These are phyloP conservation scores for Griposia aprilina DNA, from an alignment of 2,888 invertebrate genomes.

Conservation along the genomic window DNA sequence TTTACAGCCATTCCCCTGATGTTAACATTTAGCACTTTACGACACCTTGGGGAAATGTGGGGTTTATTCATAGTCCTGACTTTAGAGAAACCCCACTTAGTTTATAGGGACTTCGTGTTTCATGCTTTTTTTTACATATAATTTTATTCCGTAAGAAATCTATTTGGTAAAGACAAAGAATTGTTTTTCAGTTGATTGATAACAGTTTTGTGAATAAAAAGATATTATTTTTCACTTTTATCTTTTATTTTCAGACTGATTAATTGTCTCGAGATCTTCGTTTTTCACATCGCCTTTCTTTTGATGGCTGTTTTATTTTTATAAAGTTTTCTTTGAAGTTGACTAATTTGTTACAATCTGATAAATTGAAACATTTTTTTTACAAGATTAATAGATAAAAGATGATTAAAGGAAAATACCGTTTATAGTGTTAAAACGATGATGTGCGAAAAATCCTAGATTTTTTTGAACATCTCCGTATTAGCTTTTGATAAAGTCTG, in stretches of 20 bases:
- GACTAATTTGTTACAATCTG: neutral
- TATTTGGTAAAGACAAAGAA: slow-evolving; percentile 25
- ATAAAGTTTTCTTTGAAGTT: neutral
- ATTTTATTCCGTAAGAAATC: neutral
- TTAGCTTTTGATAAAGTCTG: neutral
- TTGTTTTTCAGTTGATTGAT: slow-evolving; percentile 53
- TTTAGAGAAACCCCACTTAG: slow-evolving; percentile 30
- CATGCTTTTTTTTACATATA: neutral
- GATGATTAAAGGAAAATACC: neutral
- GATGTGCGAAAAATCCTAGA: neutral
- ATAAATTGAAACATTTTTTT: neutral
- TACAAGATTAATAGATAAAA: neutral
- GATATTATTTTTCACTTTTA: slow-evolving; percentile 50
- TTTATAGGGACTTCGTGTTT: slow-evolving; percentile 14
- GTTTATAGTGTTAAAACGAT: neutral
- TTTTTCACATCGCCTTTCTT: slow-evolving; percentile 32
- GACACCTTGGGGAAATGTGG: slow-evolving; percentile 27
- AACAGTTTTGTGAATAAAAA: slow-evolving; percentile 49
- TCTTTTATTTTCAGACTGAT: slow-evolving; percentile 50
- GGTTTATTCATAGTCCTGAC: slow-evolving; percentile 34
- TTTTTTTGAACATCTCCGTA: too few relatives aligned
- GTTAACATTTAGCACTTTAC: slow-evolving; percentile 50
- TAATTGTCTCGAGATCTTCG: slow-evolving; percentile 47
- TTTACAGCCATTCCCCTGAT: slow-evolving; percentile 34
- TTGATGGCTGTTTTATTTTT: slow-evolving; percentile 38